These are phyloP conservation scores for Psittacula cyanocephala DNA, from an alignment of 2,113 vertebrate species.

Conservation along the genomic window DNA sequence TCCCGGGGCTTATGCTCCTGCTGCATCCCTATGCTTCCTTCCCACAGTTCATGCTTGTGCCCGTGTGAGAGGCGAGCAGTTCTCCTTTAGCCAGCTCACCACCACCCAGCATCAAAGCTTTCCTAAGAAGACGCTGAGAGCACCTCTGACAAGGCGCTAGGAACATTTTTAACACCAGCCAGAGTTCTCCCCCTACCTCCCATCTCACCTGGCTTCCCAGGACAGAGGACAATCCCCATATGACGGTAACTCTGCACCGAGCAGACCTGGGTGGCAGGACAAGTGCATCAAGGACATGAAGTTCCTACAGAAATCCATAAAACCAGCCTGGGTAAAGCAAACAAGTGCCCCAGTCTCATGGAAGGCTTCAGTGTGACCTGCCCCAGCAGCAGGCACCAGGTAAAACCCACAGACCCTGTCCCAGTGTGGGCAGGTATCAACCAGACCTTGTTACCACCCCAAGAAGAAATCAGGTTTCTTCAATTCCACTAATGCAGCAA, in stretches of 20 bases:
- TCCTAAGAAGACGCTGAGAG: neutral
- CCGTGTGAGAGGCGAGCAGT: accelerated
- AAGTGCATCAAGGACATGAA: neutral
- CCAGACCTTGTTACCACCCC: neutral
- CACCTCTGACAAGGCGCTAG: neutral
- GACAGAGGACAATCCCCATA: neutral
- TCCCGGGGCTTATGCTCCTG: accelerated
- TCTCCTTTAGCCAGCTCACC: neutral
- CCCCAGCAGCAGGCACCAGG: neutral
- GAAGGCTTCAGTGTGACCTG: neutral
- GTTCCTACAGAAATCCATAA: neutral
- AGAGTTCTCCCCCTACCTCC: neutral
- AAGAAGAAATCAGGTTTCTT: neutral
- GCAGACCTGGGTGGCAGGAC: neutral
- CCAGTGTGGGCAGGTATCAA: neutral
- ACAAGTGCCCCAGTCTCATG: accelerated
- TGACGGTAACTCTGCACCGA: accelerated
- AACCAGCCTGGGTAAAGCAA: neutral
- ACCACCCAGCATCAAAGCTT: accelerated
- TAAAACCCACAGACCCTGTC: neutral
- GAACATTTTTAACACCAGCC: neutral
- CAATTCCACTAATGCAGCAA: neutral
- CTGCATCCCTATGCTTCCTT: neutral
- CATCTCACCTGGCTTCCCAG: neutral
- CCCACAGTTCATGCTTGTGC: neutral